Evolutionary conservation across 2,113 vertebrate species (phyloP).

Genomic region (Neogale vison): DNA sequence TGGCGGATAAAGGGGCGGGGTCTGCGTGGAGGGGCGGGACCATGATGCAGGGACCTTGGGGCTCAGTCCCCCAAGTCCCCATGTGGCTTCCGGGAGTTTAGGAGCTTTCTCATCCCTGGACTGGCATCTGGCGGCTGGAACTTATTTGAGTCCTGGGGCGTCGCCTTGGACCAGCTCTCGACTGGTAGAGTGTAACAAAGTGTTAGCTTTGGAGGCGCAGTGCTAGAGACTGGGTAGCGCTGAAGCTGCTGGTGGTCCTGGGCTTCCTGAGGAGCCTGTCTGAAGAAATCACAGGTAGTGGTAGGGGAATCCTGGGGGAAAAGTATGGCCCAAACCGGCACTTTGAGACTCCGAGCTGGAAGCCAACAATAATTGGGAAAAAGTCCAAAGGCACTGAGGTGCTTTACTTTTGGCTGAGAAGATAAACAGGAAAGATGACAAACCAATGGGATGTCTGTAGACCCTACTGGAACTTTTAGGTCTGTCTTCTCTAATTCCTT

Average conservation of each 20-base stretch:
- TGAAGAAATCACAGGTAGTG: conserved; percentile 35
- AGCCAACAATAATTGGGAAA: neutral
- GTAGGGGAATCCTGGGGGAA: neutral
- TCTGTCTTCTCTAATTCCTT: neutral
- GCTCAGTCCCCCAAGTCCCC: fast-evolving
- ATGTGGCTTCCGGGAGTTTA: fast-evolving
- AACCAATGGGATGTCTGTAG: neutral
- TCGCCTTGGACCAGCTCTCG: no score
- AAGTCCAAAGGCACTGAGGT: neutral
- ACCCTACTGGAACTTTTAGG: neutral
- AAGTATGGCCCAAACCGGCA: neutral
- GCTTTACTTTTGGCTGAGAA: neutral
- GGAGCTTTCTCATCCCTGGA: neutral
- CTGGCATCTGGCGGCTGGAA: fast-evolving
- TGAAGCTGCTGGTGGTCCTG: conserved; percentile 37
- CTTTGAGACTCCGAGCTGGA: fast-evolving
- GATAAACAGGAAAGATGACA: neutral
- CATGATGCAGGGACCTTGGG: neutral
- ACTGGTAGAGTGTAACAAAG: conserved; percentile 10
- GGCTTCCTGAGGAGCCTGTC: conserved; percentile 45
- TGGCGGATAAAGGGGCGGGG: fast-evolving
- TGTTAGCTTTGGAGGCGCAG: neutral
- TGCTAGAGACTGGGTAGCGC: neutral
- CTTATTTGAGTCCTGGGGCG: fast-evolving
- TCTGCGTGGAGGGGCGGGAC: neutral